A percentile compares a stretch with the other conserved stretches of the same genome.
phyloP scores from a whole-genome alignment of 2,113 vertebrate species.

The Erythrolamprus reginae region DNA sequence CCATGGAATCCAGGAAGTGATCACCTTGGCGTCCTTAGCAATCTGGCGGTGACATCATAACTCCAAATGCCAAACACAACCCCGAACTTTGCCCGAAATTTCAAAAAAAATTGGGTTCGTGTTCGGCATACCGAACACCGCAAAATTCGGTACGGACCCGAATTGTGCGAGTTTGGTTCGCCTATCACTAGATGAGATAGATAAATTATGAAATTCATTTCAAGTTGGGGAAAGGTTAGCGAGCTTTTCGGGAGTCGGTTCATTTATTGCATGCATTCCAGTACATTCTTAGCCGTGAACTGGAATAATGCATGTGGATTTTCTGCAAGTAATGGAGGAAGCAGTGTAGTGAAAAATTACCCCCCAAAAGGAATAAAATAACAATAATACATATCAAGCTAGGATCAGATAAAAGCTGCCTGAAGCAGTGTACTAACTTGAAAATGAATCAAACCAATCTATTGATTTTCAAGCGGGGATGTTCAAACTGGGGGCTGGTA shows the following conservation, averaged over 20 bases:
- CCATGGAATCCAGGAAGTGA: no score
- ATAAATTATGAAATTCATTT: conserved; percentile 35
- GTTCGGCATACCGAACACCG: no score
- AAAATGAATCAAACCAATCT: background rate
- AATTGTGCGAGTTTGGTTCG: no score
- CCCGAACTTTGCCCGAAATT: no score
- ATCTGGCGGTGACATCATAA: no score
- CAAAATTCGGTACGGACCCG: no score
- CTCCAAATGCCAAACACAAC: no score
- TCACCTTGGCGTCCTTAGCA: no score
- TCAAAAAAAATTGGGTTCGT: no score
- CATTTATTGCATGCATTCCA: conserved; percentile 40
- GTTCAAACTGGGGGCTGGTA: background rate
- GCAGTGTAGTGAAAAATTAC: background rate
- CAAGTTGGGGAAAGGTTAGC: conserved; percentile 24
- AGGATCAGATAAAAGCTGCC: background rate
- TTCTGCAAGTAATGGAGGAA: background rate
- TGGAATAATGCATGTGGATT: background rate
- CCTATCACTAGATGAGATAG: background rate
- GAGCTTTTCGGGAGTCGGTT: conserved; percentile 31
- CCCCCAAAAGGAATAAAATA: background rate
- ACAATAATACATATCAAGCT: background rate
- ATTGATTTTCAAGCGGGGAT: background rate
- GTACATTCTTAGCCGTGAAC: conserved; percentile 38
- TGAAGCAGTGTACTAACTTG: background rate